Evolutionary conservation across 30 jellyfish, hydroid and myxozoan genomes (phyloP), one percentile per base, ranked within the genome.

Genomic region (Hydractinia echinata): DNA sequence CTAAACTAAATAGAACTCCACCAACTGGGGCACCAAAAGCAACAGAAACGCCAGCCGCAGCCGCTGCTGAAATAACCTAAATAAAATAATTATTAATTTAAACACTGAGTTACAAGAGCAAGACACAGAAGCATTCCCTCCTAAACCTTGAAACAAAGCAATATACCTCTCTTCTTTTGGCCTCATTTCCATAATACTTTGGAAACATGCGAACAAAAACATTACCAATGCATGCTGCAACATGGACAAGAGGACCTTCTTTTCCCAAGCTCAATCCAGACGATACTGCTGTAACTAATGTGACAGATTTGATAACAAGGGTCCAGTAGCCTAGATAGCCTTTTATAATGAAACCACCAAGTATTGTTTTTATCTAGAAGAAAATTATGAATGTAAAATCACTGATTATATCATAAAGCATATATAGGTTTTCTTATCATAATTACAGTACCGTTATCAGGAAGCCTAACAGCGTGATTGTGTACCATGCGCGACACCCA

Each of bases 1-100:
- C 99, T 48, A 89, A 76, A 74, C 98, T 95, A 81, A 95, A 95
- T 14, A 95, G 95, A 10, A 95, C 98, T 52, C 99, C 99, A 76
- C 98, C 98, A 66, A 95, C 94, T 70, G 99, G 99, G 2, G 99
- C 97, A 20, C 98, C 98, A 89, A 95, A 95, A 5, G 99, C 99
- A 68, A 90, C 97, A 0, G 99, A 91, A 2, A 95, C 98, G 50
- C 99, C 99, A 6, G 98, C 96, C 16, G 99, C 99, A 7, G 99
- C 98, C 18, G 98, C 86, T 49, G 99, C 99, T 10, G 97, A 89
- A 18, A 95, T 39, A 16, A 95, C 97, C 99, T 95, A 48, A 60
- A 18, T 83, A 18, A 61, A 5, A 44, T 11, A 81, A 81, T 1
- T 30, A 30, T 30, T 30, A 30, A 30, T 9, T 18, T 10, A 56